phyloP scores from a whole-genome alignment of 2,797 vertebrate genomes.

The Brachyalestes nurse region DNA sequence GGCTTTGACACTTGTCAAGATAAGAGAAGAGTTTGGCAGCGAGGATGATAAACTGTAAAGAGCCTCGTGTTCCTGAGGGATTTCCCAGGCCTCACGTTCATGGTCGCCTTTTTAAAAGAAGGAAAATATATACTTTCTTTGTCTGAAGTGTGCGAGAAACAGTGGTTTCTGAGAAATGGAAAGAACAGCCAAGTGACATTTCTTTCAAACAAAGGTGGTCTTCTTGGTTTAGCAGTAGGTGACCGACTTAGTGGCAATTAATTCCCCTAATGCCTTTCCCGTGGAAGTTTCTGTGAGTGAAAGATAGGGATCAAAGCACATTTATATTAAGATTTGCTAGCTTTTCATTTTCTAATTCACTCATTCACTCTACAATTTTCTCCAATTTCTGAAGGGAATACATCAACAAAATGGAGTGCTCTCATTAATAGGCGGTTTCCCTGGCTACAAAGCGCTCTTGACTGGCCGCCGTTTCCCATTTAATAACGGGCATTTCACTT shows the following conservation, averaged over 20 bases:
- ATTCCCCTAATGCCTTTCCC: background rate
- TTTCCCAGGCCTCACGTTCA: slow-evolving; percentile 2
- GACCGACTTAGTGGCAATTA: background rate
- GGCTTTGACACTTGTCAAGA: slow-evolving; percentile 22
- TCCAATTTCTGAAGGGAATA: background rate
- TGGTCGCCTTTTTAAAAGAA: background rate
- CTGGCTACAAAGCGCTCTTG: background rate
- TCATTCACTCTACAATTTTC: background rate
- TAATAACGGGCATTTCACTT: background rate
- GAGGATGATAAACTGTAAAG: slow-evolving; percentile 15
- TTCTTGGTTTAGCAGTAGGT: background rate
- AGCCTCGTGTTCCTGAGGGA: slow-evolving; percentile 4
- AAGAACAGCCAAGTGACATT: background rate
- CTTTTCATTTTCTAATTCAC: background rate
- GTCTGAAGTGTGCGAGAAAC: background rate
- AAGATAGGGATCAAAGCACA: background rate
- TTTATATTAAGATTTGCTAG: background rate
- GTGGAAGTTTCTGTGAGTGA: background rate
- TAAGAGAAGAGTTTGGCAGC: slow-evolving; percentile 17
- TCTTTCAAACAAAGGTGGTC: background rate
- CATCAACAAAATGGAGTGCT: background rate
- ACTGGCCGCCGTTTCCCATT: slow-evolving; percentile 4
- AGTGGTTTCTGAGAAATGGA: background rate
- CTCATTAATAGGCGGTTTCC: slow-evolving; percentile 4
- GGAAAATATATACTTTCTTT: background rate